Evolutionary conservation across 2,797 vertebrate genomes (phyloP).

Genomic region (Cottoperca gobio): DNA sequence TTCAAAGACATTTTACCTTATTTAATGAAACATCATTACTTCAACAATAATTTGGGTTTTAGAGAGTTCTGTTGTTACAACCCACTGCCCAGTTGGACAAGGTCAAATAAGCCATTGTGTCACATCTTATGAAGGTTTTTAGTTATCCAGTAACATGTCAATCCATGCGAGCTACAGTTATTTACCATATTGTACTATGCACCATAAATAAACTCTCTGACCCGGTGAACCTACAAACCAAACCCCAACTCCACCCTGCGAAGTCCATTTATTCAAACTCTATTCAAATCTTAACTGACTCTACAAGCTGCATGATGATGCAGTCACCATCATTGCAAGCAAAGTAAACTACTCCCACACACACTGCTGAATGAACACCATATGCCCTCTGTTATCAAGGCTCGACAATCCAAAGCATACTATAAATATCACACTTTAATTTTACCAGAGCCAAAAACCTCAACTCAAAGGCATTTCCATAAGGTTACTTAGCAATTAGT

Average conservation of each 20-base stretch:
- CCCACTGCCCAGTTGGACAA: neutral
- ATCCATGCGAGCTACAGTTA: neutral
- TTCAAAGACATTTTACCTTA: neutral
- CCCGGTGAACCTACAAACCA: constrained; percentile 25
- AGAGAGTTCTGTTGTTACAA: neutral
- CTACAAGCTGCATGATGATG: neutral
- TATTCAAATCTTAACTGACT: constrained; percentile 59
- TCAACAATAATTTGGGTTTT: neutral
- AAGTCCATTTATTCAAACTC: constrained; percentile 62
- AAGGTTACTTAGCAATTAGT: constrained; percentile 74
- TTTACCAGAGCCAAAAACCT: constrained; percentile 54
- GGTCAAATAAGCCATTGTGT: neutral
- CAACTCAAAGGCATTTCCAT: constrained; percentile 31
- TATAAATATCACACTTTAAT: constrained; percentile 76
- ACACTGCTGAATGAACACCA: constrained; percentile 36
- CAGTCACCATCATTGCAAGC: constrained; percentile 3
- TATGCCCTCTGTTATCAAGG: constrained; percentile 57
- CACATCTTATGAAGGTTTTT: neutral
- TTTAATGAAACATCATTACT: neutral
- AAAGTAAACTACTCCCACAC: constrained; percentile 21
- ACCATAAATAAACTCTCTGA: constrained; percentile 31
- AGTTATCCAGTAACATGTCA: neutral
- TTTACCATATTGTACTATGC: neutral
- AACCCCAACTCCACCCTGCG: constrained; percentile 45
- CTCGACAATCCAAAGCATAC: constrained; percentile 44